Evolutionary conservation across 2,888 invertebrate species (phyloP).

Genomic region (Lagria hirta): DNA sequence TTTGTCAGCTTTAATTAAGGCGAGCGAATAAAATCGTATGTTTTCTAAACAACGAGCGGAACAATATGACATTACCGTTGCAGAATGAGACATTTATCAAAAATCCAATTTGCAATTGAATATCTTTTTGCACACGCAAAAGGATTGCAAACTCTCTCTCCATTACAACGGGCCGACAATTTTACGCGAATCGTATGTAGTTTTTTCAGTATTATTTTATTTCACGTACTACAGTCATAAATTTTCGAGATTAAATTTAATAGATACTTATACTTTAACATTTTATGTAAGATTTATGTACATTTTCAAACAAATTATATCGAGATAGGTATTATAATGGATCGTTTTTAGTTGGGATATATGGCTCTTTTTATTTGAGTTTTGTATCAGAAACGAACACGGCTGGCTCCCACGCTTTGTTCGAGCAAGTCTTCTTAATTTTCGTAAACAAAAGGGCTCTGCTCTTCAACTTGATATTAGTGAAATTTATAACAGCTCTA

Average conservation of each 20-base stretch:
- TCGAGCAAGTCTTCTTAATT: no score
- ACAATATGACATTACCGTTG: conserved; percentile 15
- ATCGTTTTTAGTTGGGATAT: conserved; percentile 5
- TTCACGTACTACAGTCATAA: background rate
- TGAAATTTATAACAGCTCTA: no score
- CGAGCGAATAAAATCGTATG: conserved; percentile 12
- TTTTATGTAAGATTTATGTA: conserved; percentile 11
- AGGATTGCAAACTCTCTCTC: conserved; percentile 52
- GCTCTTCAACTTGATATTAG: no score
- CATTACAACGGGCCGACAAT: conserved; percentile 30
- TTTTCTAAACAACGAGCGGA: conserved; percentile 15
- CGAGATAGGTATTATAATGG: conserved; percentile 12
- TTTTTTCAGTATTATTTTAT: conserved; percentile 2
- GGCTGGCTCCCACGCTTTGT: no score
- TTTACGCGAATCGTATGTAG: background rate
- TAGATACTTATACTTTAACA: conserved; percentile 10
- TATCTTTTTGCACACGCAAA: conserved; percentile 14
- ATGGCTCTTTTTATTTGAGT: no score
- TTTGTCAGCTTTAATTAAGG: conserved; percentile 24
- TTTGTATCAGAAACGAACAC: no score
- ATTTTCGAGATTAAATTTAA: conserved; percentile 13
- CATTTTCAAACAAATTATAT: conserved; percentile 11
- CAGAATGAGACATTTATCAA: conserved; percentile 30
- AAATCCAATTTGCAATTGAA: conserved; percentile 34
- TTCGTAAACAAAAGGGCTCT: no score